Base-by-base conservation (phyloP, 2,888 invertebrate genomes). In the Lithophane ornitopus region DNA sequence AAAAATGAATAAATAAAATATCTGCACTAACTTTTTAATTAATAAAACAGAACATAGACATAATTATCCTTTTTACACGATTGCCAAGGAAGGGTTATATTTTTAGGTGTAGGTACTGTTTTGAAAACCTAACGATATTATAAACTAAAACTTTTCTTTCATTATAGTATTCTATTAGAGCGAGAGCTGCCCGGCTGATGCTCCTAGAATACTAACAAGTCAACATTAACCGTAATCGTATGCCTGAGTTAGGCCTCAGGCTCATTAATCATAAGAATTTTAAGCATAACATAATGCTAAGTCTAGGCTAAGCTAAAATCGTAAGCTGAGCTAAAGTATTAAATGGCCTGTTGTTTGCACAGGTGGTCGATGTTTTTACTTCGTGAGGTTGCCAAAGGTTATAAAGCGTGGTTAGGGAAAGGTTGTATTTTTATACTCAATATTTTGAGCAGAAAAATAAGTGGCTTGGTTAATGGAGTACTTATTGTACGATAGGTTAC, bases 241-340 rank as follows among this genome's bases (percentile, higher is more conserved):
- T 54, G 62, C 70, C 70, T 59, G 58, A 66, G 62, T 63, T 41
- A 19, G 22, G 74, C 74, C 62, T 70, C 4, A 72, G 19, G 59
- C 67, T 73, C 76, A 80, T 86, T 83, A 83, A 85, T 85, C 86
- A 85, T 80, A 56, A 74, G 65, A 81, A 86, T 81, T 78, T 81
- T 75, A 59, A 79, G 72, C 62, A 59, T 63, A 63, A 62, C 81
- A 74, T 65, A 78, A 81, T 70, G 68, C 54, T 70, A n/a, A n/a
- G n/a, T n/a, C n/a, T n/a, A n/a, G n/a, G n/a, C n/a, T n/a, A n/a
- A n/a, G n/a, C 59, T 65, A 68, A 71, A 61, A 54, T 76, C 11
- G 66, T 77, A 74, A 77, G 70, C 85, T 67, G 59, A 85, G 59
- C 72, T 59, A 22, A 70, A 56, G 44, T 54, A 80, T 85, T 75